phyloP scores from a whole-genome alignment of 1,140 invertebrate genomes.

The Drosophila nannoptera region DNA sequence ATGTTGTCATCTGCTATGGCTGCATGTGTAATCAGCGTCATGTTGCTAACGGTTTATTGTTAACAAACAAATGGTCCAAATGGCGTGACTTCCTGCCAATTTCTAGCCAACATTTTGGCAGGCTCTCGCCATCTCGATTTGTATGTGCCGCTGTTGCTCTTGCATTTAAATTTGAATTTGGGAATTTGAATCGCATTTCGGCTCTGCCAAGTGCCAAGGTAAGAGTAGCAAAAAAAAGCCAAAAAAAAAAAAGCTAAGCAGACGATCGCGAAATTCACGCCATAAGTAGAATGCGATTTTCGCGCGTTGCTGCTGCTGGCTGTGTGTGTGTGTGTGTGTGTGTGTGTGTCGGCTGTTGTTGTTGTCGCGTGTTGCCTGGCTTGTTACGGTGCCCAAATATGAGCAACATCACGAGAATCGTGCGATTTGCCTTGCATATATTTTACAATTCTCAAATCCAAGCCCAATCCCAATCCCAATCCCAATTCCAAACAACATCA shows the following conservation, averaged over 20 bases:
- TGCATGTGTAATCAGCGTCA: constrained; percentile 50
- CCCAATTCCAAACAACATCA: constrained; percentile 48
- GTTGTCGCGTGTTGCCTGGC: constrained; percentile 72
- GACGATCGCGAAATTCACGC: constrained; percentile 70
- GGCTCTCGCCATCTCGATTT: constrained; percentile 18
- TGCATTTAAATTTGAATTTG: constrained; percentile 78
- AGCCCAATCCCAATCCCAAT: constrained; percentile 46
- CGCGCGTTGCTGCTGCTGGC: constrained; percentile 54
- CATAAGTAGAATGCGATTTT: constrained; percentile 77
- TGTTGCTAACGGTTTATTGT: constrained; percentile 65
- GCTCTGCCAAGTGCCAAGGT: constrained; percentile 63
- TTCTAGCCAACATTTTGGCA: constrained; percentile 35
- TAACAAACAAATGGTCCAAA: constrained; percentile 72
- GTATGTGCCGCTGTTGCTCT: constrained; percentile 29
- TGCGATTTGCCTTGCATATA: constrained; percentile 76
- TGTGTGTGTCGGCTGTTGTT: constrained; percentile 32
- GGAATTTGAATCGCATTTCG: constrained; percentile 72
- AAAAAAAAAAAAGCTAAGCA: constrained; percentile 19
- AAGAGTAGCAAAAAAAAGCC: neutral
- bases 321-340: constrained; percentile 20
- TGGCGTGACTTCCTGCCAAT: constrained; percentile 74
- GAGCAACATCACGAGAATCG: constrained; percentile 77
- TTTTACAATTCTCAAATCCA: constrained; percentile 64
- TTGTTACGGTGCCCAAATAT: constrained; percentile 76
- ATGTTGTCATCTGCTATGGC: constrained; percentile 43